These are phyloP conservation scores for Adelges cooleyi DNA, from an alignment of 1,140 invertebrate species.

Conservation along the genomic window DNA sequence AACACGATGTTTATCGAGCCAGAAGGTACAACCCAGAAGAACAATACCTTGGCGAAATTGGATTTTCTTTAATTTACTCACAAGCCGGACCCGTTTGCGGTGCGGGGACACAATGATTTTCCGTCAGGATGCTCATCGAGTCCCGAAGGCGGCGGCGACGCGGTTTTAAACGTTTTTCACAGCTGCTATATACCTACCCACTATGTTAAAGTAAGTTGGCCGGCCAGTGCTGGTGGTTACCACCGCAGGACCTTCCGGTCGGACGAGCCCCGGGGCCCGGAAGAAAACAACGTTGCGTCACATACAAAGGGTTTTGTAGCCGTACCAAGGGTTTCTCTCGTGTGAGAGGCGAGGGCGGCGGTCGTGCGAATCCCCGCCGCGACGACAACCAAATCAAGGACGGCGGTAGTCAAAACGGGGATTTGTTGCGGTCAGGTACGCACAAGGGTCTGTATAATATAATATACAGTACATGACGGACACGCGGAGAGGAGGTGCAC, in stretches of 20 bases:
- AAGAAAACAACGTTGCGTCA: neutral
- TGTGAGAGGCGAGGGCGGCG: neutral
- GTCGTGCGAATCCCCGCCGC: neutral
- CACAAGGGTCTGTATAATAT: neutral
- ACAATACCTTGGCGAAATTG: too few species aligned
- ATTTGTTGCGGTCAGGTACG: neutral
- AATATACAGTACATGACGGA: too few species aligned
- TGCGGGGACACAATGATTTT: too few species aligned
- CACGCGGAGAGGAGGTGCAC: neutral
- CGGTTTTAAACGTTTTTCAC: conserved; percentile 20
- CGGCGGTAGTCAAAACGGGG: neutral
- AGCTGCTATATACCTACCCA: neutral
- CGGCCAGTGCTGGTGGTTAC: neutral
- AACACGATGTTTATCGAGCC: too few species aligned
- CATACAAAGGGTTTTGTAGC: neutral
- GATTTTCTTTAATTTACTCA: too few species aligned
- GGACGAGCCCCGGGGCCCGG: neutral
- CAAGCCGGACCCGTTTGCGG: too few species aligned
- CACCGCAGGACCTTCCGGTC: conserved; percentile 3
- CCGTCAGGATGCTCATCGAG: neutral
- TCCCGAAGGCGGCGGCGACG: neutral
- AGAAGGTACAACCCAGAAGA: too few species aligned
- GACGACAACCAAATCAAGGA: neutral
- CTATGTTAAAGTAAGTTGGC: too few species aligned
- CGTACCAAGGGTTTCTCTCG: neutral